Percentiles rank a stretch among this genome's conserved stretches.
Evolutionary conservation across 1,140 invertebrate species (phyloP).

Genomic region (Venturia canescens): DNA sequence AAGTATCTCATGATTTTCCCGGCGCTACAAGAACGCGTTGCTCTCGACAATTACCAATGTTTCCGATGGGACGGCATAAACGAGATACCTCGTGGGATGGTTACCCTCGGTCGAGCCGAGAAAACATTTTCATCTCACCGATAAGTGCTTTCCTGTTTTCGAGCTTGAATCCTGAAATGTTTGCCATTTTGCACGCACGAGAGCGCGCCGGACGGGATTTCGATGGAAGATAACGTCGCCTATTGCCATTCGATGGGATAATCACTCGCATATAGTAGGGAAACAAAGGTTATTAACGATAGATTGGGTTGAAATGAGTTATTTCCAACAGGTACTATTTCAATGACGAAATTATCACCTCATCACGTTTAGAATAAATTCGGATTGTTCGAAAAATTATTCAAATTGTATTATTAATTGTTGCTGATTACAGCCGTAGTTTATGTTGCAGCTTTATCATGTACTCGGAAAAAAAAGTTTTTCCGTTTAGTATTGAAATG

Average conservation of each 20-base stretch:
- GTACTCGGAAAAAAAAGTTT: too few relatives aligned
- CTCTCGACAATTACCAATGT: constrained; percentile 66
- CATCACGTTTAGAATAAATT: too few relatives aligned
- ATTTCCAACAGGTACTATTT: too few relatives aligned
- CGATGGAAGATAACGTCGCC: neutral
- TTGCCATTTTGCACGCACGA: neutral
- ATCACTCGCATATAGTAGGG: neutral
- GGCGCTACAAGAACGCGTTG: constrained; percentile 32
- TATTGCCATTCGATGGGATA: neutral
- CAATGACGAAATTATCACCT: too few relatives aligned
- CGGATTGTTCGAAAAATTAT: too few relatives aligned
- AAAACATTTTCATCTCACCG: constrained; percentile 38
- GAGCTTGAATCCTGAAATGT: neutral
- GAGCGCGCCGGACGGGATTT: neutral
- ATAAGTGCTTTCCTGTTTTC: neutral
- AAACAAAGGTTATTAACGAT: too few relatives aligned
- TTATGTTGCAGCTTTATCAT: too few relatives aligned
- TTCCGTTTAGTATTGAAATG: too few relatives aligned
- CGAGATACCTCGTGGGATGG: neutral
- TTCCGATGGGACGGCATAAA: constrained; percentile 54
- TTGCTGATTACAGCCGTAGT: too few relatives aligned
- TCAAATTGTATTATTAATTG: too few relatives aligned
- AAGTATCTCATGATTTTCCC: constrained; percentile 48
- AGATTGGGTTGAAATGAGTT: too few relatives aligned
- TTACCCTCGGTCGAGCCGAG: constrained; percentile 65